These are phyloP conservation scores for Lasiurus borealis DNA, from an alignment of 2,113 vertebrate genomes.

Conservation along the genomic window DNA sequence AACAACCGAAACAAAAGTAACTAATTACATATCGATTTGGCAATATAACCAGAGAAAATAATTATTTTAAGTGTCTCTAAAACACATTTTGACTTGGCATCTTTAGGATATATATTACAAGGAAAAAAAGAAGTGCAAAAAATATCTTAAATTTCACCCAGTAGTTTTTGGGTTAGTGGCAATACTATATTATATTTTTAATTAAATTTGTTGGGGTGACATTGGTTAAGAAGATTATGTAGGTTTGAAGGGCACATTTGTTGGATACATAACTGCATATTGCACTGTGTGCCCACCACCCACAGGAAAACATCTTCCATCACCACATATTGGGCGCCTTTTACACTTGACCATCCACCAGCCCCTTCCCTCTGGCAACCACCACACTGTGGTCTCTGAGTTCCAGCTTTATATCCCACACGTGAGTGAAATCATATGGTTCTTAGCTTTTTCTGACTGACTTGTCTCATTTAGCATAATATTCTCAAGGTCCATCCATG, in stretches of 20 bases:
- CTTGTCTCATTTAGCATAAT: background rate
- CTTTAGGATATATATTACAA: background rate
- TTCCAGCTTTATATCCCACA: background rate
- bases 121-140: constrained; percentile 4
- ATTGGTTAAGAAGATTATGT: background rate
- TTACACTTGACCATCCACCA: background rate
- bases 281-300: background rate
- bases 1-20: background rate
- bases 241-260: background rate
- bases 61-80: constrained; percentile 51
- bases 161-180: constrained; percentile 5
- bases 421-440: background rate
- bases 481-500: background rate
- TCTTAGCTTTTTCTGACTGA: background rate
- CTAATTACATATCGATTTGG: constrained; percentile 16
- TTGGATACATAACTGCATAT: background rate
- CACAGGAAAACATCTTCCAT: background rate
- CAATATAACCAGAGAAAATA: constrained; percentile 50
- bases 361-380: background rate
- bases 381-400: background rate
- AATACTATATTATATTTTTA: constrained; percentile 28
- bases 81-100: constrained; percentile 29
- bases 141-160: background rate
- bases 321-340: background rate
- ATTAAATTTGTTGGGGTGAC: background rate